Evolutionary conservation across 1,140 invertebrate species (phyloP).

Genomic region (Drosophila bocqueti): DNA sequence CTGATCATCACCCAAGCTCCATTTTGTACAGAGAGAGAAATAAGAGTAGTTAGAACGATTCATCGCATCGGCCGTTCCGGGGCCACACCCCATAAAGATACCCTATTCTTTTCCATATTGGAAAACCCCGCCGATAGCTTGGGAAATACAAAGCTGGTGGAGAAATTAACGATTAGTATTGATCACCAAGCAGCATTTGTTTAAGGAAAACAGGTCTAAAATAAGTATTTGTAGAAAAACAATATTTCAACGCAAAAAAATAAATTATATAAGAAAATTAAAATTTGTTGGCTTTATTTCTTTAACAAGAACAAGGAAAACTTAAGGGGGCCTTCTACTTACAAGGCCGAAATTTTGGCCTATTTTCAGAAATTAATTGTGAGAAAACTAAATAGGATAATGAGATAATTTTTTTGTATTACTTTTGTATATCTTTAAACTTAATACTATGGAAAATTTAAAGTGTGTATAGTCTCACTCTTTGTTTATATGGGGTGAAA

Average conservation of each 20-base stretch:
- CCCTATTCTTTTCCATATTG: constrained; percentile 73
- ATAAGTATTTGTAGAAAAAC: constrained; percentile 43
- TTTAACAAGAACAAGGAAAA: background rate
- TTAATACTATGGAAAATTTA: too few relatives aligned
- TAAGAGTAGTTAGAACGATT: constrained; percentile 19
- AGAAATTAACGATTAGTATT: constrained; percentile 74
- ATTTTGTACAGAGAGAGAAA: constrained; percentile 30
- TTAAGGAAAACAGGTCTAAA: constrained; percentile 79
- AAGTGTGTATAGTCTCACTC: too few relatives aligned
- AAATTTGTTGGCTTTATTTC: background rate
- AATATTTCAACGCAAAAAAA: constrained; percentile 31
- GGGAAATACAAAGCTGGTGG: constrained; percentile 19
- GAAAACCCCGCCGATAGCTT: constrained; percentile 38
- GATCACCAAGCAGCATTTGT: constrained; percentile 77
- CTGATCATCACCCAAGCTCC: constrained; percentile 60
- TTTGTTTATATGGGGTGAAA: too few relatives aligned
- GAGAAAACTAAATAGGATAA: too few relatives aligned
- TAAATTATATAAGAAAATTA: constrained; percentile 23
- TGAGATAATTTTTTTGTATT: too few relatives aligned
- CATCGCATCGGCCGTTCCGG: constrained; percentile 39
- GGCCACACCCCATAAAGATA: constrained; percentile 32
- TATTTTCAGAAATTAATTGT: too few relatives aligned
- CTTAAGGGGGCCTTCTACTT: too few relatives aligned
- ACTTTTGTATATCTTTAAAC: too few relatives aligned
- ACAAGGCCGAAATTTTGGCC: too few relatives aligned